Conservation (phyloP, 2,888 invertebrate genomes). For the Heliconius erato region DNA sequence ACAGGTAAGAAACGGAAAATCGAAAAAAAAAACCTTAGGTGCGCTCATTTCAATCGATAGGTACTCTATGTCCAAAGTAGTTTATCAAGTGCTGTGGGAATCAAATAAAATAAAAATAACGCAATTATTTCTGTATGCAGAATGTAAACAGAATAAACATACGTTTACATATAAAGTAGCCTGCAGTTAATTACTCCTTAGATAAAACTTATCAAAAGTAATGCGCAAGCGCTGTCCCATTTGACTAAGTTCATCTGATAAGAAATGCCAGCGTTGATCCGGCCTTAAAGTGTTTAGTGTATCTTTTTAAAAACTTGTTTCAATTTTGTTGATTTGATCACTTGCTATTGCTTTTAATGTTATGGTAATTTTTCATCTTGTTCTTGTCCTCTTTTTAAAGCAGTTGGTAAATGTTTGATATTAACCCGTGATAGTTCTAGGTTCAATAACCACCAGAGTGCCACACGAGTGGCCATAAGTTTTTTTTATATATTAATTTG, state of each 20-base stretch:
- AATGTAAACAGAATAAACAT: not conserved
- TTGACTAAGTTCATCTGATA: constrained; percentile 35
- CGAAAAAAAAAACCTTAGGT: not conserved
- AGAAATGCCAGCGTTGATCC: not conserved
- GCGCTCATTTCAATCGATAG: not conserved
- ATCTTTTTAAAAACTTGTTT: constrained; percentile 7
- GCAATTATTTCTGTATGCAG: not conserved
- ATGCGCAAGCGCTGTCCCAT: constrained; percentile 43
- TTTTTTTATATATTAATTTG: too few species aligned
- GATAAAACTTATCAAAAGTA: constrained; percentile 28
- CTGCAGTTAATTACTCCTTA: constrained; percentile 17
- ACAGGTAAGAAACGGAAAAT: not conserved
- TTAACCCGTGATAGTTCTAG: not conserved
- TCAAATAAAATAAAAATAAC: not conserved
- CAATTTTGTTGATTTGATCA: not conserved
- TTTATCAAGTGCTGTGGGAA: not conserved
- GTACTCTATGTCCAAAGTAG: not conserved
- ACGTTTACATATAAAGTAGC: constrained; percentile 1
- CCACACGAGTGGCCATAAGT: not conserved
- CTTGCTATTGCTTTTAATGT: constrained; percentile 22
- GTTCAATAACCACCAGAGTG: not conserved
- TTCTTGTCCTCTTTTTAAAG: not conserved
- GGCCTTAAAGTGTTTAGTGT: not conserved
- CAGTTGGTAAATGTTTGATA: not conserved
- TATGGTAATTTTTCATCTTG: not conserved